Percentiles rank a stretch among this genome's conserved stretches.
Conservation (phyloP, 2,797 vertebrate genomes). For the Craterocephalus amniculus region DNA sequence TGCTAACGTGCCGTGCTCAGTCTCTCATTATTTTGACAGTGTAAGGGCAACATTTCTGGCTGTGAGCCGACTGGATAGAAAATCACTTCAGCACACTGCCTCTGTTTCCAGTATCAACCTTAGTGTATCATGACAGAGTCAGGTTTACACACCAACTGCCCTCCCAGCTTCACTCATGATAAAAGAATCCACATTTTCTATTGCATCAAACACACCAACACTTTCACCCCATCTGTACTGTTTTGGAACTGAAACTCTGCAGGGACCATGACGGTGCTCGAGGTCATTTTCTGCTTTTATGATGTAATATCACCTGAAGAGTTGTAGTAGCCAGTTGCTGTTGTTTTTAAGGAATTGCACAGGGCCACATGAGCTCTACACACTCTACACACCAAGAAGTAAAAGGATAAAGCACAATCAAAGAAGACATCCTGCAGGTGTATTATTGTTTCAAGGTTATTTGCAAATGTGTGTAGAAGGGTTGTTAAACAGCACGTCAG, state of each 20-base stretch:
- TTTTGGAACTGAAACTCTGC: slow-evolving; percentile 9
- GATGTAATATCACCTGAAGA: slow-evolving; percentile 24
- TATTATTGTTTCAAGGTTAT: slow-evolving; percentile 1
- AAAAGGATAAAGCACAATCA: slow-evolving; percentile 12
- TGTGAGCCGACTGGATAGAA: slow-evolving; percentile 32
- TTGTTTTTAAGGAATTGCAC: slow-evolving; percentile 15
- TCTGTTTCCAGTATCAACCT: slow-evolving; percentile 33
- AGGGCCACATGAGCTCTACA: background rate
- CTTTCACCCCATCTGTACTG: background rate
- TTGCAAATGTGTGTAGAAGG: slow-evolving; percentile 12
- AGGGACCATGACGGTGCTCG: slow-evolving; percentile 6
- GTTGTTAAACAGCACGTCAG: slow-evolving; percentile 10
- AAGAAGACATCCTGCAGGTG: slow-evolving; percentile 1
- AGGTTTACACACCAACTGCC: slow-evolving; percentile 25
- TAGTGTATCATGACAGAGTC: slow-evolving; percentile 17
- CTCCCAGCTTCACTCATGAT: slow-evolving; percentile 18
- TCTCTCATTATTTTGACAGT: slow-evolving; percentile 72
- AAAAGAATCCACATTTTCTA: slow-evolving; percentile 9
- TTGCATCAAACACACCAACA: background rate
- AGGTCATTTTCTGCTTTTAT: slow-evolving; percentile 21
- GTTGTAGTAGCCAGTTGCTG: slow-evolving; percentile 13
- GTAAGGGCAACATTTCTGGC: slow-evolving; percentile 67
- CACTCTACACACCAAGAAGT: slow-evolving; percentile 7
- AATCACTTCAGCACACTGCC: slow-evolving; percentile 14
- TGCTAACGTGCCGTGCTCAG: slow-evolving; percentile 65